Conservation (phyloP, 2,797 vertebrate species). For the Sebastes diaconus region DNA sequence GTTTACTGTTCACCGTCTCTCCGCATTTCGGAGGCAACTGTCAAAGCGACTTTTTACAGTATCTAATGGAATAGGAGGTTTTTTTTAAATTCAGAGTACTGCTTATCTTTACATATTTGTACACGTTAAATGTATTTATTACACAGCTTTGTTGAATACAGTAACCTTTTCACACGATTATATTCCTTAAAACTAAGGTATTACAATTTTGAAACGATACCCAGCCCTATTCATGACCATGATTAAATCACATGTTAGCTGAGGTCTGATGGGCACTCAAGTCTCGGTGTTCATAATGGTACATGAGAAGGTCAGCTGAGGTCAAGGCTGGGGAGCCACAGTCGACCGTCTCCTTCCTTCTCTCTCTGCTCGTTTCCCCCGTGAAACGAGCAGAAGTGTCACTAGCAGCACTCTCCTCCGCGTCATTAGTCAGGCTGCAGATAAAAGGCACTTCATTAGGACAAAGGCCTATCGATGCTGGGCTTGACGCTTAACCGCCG, state of each 20-base stretch:
- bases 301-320: constrained; percentile 15
- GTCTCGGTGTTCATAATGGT: constrained; percentile 2
- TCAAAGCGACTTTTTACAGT: neutral
- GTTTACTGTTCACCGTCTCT: neutral
- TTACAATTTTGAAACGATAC: neutral
- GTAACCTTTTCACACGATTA: neutral
- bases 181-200: neutral
- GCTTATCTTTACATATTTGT: neutral
- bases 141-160: neutral
- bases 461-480: constrained; percentile 53
- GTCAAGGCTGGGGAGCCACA: constrained; percentile 12
- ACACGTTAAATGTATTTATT: neutral
- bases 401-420: constrained; percentile 51
- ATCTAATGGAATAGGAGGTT: neutral
- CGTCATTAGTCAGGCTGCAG: constrained; percentile 55
- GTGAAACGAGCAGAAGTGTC: constrained; percentile 30
- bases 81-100: neutral
- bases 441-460: constrained; percentile 74
- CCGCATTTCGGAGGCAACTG: neutral
- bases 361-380: constrained; percentile 11
- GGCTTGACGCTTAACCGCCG: constrained; percentile 18
- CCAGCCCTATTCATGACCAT: neutral
- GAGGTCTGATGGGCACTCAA: neutral
- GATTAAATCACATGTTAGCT: constrained; percentile 1
- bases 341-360: neutral